Percentiles rank a stretch among this genome's conserved stretches.
phyloP scores from a whole-genome alignment of 1,140 invertebrate genomes.

The Tetragnatha versicolor region DNA sequence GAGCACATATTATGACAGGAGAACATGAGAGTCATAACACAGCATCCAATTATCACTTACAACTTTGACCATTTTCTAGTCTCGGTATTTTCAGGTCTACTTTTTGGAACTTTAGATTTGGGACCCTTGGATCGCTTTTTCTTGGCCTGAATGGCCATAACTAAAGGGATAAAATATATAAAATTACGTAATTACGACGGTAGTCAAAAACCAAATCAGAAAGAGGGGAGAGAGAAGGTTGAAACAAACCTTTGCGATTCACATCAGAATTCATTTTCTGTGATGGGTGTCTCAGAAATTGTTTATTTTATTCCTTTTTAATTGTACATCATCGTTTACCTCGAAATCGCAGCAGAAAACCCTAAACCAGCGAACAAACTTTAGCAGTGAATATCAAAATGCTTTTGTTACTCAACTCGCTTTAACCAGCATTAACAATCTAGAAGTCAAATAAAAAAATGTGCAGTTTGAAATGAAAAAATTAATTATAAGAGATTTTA shows the following conservation, averaged over 20 bases:
- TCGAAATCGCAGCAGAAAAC: slow-evolving; percentile 11
- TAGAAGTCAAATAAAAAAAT: neutral
- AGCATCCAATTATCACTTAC: neutral
- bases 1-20: too few species aligned
- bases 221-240: neutral
- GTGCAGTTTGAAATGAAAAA: too few species aligned
- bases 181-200: slow-evolving; percentile 2
- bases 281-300: too few species aligned
- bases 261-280: slow-evolving; percentile 55
- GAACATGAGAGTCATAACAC: too few species aligned
- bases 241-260: slow-evolving; percentile 55
- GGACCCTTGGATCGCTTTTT: slow-evolving; percentile 64
- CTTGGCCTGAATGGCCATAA: slow-evolving; percentile 65
- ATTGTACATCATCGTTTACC: too few species aligned
- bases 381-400: slow-evolving; percentile 19
- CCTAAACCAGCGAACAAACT: slow-evolving; percentile 24
- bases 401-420: slow-evolving; percentile 26
- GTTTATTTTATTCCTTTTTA: too few species aligned
- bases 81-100: slow-evolving; percentile 31
- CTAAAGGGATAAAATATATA: slow-evolving; percentile 59
- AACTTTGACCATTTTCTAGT: slow-evolving; percentile 26
- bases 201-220: neutral
- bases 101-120: slow-evolving; percentile 56
- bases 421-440: neutral
- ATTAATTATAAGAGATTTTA: too few species aligned